phyloP scores from a whole-genome alignment of 2,888 invertebrate species.

The Dasysyrphus albostriatus region DNA sequence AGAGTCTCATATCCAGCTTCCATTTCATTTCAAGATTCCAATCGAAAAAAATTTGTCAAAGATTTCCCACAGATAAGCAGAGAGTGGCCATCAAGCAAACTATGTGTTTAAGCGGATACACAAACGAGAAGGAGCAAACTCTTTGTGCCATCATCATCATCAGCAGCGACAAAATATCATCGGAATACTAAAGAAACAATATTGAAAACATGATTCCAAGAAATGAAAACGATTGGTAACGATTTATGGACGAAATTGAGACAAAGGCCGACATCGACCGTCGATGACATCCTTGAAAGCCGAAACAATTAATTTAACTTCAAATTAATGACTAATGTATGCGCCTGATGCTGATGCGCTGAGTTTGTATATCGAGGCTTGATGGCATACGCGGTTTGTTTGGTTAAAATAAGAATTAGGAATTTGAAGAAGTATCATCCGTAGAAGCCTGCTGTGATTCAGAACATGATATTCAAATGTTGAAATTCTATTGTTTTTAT shows the following conservation, averaged over 20 bases:
- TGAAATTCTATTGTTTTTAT: constrained; percentile 23
- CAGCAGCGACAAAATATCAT: constrained; percentile 47
- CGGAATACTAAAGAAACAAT: constrained; percentile 59
- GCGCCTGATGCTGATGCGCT: constrained; percentile 14
- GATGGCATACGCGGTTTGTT: background rate
- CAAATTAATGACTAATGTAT: constrained; percentile 66
- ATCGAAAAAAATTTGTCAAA: constrained; percentile 75
- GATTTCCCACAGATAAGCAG: constrained; percentile 74
- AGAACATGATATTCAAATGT: constrained; percentile 29
- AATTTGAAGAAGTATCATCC: constrained; percentile 21
- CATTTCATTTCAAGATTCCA: constrained; percentile 65
- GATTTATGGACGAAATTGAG: constrained; percentile 76
- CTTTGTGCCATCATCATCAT: constrained; percentile 1
- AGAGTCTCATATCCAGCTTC: constrained; percentile 53
- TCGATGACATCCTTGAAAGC: constrained; percentile 72
- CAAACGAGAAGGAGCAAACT: constrained; percentile 23
- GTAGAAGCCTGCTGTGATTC: constrained; percentile 56
- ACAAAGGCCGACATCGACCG: constrained; percentile 67
- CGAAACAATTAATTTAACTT: constrained; percentile 75
- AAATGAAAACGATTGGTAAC: constrained; percentile 70
- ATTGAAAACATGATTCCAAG: constrained; percentile 73
- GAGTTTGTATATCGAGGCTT: constrained; percentile 27
- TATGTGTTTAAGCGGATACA: background rate
- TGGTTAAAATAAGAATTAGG: background rate
- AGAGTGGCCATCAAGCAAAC: constrained; percentile 40